Base-by-base conservation (phyloP, 2,797 vertebrate genomes). In the Sebastes matsubarae region DNA sequence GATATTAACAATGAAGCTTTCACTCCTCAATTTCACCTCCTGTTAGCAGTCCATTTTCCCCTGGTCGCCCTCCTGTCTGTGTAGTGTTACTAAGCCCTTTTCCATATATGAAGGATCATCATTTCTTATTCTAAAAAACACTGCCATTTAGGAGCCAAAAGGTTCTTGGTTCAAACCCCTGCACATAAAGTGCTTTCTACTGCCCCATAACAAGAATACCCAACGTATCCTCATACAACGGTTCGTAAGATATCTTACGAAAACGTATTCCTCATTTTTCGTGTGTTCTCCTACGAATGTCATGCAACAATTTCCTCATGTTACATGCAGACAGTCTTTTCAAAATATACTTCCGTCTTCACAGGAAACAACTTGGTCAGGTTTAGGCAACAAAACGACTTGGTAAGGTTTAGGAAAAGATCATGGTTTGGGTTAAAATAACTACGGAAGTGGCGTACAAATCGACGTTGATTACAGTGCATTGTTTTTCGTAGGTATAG, bases 71-170 rank as follows among this genome's bases (percentile, higher is more conserved):
- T 85, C 64, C 80, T 72, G 81, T 82, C 74, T 81, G 72, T 50
- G 81, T 75, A 60, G 34, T 9, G 58, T 71, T 75, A 54, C 80
- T 84, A 68, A 85, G 73, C 65, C 38, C 7, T 81, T 86, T 89
- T 83, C 79, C 90, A 77, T 75, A 59, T 72, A 86, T 89, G 86
- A 91, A 89, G 77, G 80, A 87, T 89, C 89, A 83, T 89, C 84
- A 61, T 91, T 91, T 91, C 86, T 87, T 75, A 59, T 90, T 89
- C 81, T 87, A 46, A 50, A 84, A 72, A 88, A 2, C 46, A 84
- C 89, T 9, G 46, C 74, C 79, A 55, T 87, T 83, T 88, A 66
- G 68, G 74, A 89, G 85, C 82, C 46, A 50, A 50, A 50, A 50
- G 46, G 16, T 50, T 50, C 46, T 50, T 50, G 46, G 46, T 50